Percentiles rank a stretch among this genome's conserved stretches.
Evolutionary conservation across 2,888 invertebrate genomes (phyloP).

Genomic region (Ceramica pisi): DNA sequence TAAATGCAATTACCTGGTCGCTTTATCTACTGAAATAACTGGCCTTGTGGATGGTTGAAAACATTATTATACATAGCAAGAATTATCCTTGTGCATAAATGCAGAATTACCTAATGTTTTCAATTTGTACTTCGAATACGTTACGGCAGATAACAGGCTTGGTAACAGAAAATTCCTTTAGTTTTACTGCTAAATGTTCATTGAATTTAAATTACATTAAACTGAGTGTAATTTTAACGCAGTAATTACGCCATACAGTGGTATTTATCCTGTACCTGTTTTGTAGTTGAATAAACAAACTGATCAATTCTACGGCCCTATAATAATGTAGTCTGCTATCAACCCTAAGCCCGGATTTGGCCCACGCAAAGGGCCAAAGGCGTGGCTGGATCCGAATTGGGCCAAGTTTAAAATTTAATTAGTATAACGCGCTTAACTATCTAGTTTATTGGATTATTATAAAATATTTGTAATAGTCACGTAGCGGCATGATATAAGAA

Average conservation of each 20-base stretch:
- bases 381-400: constrained; percentile 22
- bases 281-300: background rate
- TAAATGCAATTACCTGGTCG: constrained; percentile 20
- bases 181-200: background rate
- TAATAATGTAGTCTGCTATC: background rate
- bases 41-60: constrained; percentile 28
- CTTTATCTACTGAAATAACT: constrained; percentile 13
- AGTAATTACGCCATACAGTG: background rate
- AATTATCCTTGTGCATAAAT: constrained; percentile 36
- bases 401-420: constrained; percentile 46
- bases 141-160: constrained; percentile 30
- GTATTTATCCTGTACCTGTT: background rate
- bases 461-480: constrained; percentile 34
- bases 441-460: constrained; percentile 31
- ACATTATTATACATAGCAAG: constrained; percentile 23
- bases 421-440: constrained; percentile 37
- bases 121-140: constrained; percentile 34
- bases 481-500: constrained; percentile 26
- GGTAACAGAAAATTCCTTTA: constrained; percentile 40
- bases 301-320: constrained; percentile 2
- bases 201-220: background rate
- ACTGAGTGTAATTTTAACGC: background rate
- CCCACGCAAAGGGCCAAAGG: constrained; percentile 7
- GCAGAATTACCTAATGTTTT: constrained; percentile 21
- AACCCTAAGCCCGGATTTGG: background rate